Conservation (phyloP, 1,140 invertebrate species). For the Heliconius melpomene region DNA sequence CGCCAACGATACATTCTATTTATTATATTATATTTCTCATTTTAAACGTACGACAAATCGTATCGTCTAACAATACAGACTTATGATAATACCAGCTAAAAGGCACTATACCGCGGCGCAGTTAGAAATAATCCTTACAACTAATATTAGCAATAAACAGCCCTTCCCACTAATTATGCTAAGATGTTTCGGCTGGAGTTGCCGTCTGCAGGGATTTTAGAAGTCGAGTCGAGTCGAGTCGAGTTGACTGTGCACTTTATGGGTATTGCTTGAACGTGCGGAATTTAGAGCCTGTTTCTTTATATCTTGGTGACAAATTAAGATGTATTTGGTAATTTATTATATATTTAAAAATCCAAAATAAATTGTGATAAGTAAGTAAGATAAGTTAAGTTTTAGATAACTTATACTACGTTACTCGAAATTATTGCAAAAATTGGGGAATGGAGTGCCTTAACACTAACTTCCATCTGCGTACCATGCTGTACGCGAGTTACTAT, state of each 20-base stretch:
- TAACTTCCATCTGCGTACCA: no score
- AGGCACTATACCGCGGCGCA: conserved; percentile 51
- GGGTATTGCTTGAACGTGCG: conserved; percentile 15
- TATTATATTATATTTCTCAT: no score
- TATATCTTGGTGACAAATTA: background rate
- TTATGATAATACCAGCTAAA: conserved; percentile 68
- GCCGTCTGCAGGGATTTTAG: conserved; percentile 59
- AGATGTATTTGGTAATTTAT: background rate
- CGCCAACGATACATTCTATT: background rate
- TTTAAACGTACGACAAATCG: background rate
- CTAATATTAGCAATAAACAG: conserved; percentile 79
- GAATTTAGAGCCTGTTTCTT: conserved; percentile 17
- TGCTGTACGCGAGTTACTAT: no score
- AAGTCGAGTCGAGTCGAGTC: conserved; percentile 40
- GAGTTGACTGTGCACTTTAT: conserved; percentile 41
- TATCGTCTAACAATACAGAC: conserved; percentile 38
- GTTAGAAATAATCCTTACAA: conserved; percentile 72
- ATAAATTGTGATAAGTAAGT: no score
- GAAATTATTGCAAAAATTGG: no score
- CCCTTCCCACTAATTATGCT: conserved; percentile 75
- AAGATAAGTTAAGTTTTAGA: no score
- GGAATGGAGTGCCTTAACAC: no score
- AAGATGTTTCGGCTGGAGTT: conserved; percentile 65
- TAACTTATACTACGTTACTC: no score
- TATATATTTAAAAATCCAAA: background rate